Evolutionary conservation across 2,113 vertebrate species (phyloP), one percentile per base, ranked within the genome.

Genomic region (Camelus bactrianus): DNA sequence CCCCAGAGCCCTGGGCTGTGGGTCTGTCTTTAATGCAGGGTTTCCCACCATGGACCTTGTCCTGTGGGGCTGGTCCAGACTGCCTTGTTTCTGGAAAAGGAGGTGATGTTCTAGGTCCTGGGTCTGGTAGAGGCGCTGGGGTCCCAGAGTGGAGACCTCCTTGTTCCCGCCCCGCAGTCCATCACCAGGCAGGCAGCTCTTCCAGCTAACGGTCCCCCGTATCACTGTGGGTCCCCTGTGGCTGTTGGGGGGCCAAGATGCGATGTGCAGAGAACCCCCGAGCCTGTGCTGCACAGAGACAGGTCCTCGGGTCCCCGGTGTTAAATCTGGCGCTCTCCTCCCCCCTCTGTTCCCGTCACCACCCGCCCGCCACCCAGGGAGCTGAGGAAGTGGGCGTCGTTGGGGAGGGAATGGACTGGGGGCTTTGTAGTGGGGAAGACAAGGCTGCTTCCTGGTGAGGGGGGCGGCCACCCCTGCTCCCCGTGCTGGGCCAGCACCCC

Each of bases 221-320:
- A 3, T 30, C 64, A 19, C 30, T 0, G 0, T 8, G 17, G 56
- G 32, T 1, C 8, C 50, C 38, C 35, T 38, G 26, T 2, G 16
- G 56, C 4, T 2, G 2, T 12, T 8, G 6, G 80, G 35, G 38
- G 69, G 8, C 8, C 0, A 5, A 48, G n/a, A 10, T 13, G 15
- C 2, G 26, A 13, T 5, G 6, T 6, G 0, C 26, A 15, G 70
- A 73, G 69, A 73, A 7, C 20, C 56, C 28, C 15, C 0, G 10
- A 77, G 58, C 60, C 16, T 2, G 1, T 0, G 2, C 11, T 8
- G 7, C 30, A 4, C 3, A 0, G 2, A 0, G 2, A 5, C 65
- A 2, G 3, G 52, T 14, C 54, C 28, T 54, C 52, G 1, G 58
- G 12, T 50, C 54, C n/a, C 46, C 0, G 35, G 26, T 38, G 22